phyloP scores from a whole-genome alignment of 1,140 invertebrate species.

The Vanessa tameamea region DNA sequence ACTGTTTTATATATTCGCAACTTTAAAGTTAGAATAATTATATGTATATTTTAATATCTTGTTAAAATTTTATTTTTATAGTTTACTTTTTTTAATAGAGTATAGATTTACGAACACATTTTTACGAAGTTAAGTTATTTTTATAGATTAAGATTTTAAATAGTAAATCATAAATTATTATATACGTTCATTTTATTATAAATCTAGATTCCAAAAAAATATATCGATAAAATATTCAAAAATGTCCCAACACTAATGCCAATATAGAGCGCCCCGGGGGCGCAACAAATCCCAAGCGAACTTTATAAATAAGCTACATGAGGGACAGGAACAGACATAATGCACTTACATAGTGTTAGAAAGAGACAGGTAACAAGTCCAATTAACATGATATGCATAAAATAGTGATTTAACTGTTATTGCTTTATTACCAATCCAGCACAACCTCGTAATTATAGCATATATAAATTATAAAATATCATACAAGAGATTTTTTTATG shows the following conservation, averaged over 20 bases:
- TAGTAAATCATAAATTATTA: not conserved
- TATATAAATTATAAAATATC: conserved; percentile 8
- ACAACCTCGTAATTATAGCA: not conserved
- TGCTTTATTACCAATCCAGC: conserved; percentile 23
- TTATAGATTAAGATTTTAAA: not conserved
- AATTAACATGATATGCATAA: conserved; percentile 33
- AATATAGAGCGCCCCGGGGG: conserved; percentile 70
- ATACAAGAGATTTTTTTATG: not conserved
- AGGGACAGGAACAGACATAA: conserved; percentile 45
- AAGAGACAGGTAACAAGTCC: conserved; percentile 41
- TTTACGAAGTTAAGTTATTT: no score
- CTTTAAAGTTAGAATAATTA: no score
- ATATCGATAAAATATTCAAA: conserved; percentile 42
- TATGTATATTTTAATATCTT: no score
- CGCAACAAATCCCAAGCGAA: conserved; percentile 53
- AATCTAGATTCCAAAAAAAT: not conserved
- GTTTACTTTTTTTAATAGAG: no score
- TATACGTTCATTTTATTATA: not conserved
- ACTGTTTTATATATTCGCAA: no score
- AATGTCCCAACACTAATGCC: conserved; percentile 52
- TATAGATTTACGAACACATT: no score
- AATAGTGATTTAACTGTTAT: conserved; percentile 31
- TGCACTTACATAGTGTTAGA: conserved; percentile 34
- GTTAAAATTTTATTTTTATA: no score
- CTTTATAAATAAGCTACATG: conserved; percentile 67